These are phyloP conservation scores for Megastigmus dorsalis DNA, from an alignment of 2,888 invertebrate genomes.

Conservation along the genomic window DNA sequence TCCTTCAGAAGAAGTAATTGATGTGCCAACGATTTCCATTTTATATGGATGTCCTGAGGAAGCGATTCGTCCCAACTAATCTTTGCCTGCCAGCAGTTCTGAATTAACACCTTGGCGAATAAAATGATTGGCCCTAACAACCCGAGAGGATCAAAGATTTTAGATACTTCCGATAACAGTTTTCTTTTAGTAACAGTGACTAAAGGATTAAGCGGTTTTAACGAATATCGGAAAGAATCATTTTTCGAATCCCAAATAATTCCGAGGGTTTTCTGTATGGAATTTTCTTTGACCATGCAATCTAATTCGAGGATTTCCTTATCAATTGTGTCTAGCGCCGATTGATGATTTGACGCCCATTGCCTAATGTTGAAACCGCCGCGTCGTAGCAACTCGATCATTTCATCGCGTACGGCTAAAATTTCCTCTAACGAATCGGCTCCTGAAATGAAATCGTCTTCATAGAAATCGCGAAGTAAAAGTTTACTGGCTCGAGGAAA, in stretches of 20 bases:
- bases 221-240: neutral
- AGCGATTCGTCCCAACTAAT: constrained; percentile 18
- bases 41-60: constrained; percentile 1
- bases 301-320: constrained; percentile 25
- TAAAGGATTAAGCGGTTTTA: neutral
- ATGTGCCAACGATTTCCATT: neutral
- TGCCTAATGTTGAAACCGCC: too few relatives aligned
- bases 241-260: neutral
- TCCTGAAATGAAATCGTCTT: constrained; percentile 61
- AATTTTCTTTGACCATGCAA: constrained; percentile 12
- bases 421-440: constrained; percentile 53
- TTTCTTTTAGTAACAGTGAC: constrained; percentile 23
- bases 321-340: constrained; percentile 4
- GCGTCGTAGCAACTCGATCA: too few relatives aligned
- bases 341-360: too few relatives aligned
- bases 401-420: neutral
- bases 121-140: neutral
- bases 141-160: constrained; percentile 31
- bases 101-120: neutral
- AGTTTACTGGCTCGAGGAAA: constrained; percentile 53
- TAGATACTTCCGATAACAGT: constrained; percentile 29
- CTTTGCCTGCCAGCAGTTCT: neutral
- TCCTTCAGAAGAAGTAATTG: neutral
- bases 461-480: constrained; percentile 58
- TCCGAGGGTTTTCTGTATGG: constrained; percentile 27